Evolutionary conservation across 2,797 vertebrate genomes (phyloP), one percentile per base, ranked within the genome.

Genomic region (Todus mexicanus): DNA sequence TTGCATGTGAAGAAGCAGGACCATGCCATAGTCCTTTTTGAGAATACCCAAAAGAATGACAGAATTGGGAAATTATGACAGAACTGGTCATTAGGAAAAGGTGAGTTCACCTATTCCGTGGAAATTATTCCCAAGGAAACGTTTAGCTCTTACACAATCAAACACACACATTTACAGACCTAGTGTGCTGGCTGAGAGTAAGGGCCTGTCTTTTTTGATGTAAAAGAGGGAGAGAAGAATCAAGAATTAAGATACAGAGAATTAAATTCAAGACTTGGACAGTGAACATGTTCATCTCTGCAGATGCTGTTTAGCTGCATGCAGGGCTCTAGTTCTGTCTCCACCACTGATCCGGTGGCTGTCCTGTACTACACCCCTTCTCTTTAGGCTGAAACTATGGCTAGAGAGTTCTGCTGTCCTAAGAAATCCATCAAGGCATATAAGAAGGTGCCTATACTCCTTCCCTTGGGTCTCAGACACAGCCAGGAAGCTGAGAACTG

Each of bases 331-430:
- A 13, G 27, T 16, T 61, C 48, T 51, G 50, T 13, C 17, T 64
- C 11, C 13, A 45, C 12, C 35, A 6, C 31, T 4, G 17, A 26
- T 19, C 35, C n/a, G 4, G 7, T 53, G 61, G 4, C 10, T 69
- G 20, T 47, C 50, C 20, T 3, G 0, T 31, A 11, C n/a, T 50
- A 48, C 20, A 31, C 7, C 11, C 17, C 12, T 2, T 9, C 9
- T 74, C 5, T 7, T 59, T 14, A 8, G 22, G 33, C 5, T 33
- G 7, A 48, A 54, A 72, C 27, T 38, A 6, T 6, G 20, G 8
- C 38, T 53, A 22, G 5, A 13, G 35, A 60, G 42, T 20, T 63
- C 21, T 12, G n/a, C 26, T 21, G 27, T 12, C 40, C 57, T 31
- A 63, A 48, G 45, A n/a, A 68, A 71, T 31, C 45, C 37, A 15